Base-by-base conservation (phyloP, 2,113 vertebrate species). In the Tetrax tetrax region DNA sequence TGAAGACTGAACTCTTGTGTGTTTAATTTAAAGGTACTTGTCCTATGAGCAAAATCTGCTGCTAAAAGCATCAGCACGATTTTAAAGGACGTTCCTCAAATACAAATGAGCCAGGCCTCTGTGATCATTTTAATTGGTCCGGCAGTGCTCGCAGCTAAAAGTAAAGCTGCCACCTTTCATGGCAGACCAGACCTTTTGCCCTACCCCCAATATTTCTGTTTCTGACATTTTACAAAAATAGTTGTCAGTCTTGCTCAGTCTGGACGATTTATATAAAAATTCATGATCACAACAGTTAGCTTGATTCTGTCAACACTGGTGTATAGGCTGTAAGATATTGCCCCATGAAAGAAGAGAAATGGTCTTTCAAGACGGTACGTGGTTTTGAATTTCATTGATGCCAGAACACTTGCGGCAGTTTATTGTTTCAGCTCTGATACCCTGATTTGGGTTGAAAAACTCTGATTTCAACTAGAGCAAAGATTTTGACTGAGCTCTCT, bases 1-100 rank as follows among this genome's bases (percentile, higher is more conserved):
- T 76, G 45, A 83, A 90, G 41, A 56, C 53, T 75, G 68, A 92
- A 68, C 38, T 79, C 51, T 29, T 54, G 3, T 68, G 63, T 53
- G 27, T 91, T 93, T 91, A 81, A 93, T 96, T 90, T 90, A 87
- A 90, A 89, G 57, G 33, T 63, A 50, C 43, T 96, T 92, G 35
- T 78, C 81, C 77, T 77, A 50, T 16, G 57, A 68, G 90, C 43
- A 87, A 91, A 87, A 92, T 61, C 60, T 69, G 33, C 81, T 92
- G 80, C 81, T 81, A 76, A 93, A 92, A 87, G 69, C 82, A 70
- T 72, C 76, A 91, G 20, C 0, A 1, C 0, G 0, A 71, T 94
- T 93, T 87, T 48, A 89, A 89, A 95, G 57, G n/a, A 65, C 0
- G 0, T 77, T 72, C 51, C 68, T 92, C 65, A 90, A 92, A 89